A percentile compares a stretch with the other conserved stretches of the same genome.
phyloP scores from a whole-genome alignment of 2,797 vertebrate genomes.

The Coranthus polyacanthus region DNA sequence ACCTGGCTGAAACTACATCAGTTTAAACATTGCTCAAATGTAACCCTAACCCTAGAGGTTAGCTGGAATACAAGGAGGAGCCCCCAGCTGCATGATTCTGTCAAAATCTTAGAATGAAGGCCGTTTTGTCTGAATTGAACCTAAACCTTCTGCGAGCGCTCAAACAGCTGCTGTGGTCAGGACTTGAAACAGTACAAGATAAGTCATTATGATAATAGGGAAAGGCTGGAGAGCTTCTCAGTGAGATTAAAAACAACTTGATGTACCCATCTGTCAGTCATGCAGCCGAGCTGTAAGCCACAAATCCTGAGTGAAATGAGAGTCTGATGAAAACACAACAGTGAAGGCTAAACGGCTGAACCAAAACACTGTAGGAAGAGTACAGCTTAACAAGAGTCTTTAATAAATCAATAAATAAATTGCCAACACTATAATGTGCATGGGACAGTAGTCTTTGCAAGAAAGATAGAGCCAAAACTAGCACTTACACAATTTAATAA shows the following conservation, averaged over 20 bases:
- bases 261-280: conserved; percentile 46
- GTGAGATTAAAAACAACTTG: conserved; percentile 54
- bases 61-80: too few relatives aligned
- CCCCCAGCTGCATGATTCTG: too few relatives aligned
- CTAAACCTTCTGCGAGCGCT: conserved; percentile 17
- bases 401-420: too few relatives aligned
- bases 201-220: conserved; percentile 55
- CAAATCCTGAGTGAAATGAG: conserved; percentile 20
- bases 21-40: too few relatives aligned
- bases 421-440: too few relatives aligned
- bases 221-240: conserved; percentile 24
- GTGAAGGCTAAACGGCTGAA: not conserved
- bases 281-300: not conserved
- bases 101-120: not conserved
- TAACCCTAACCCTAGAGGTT: too few relatives aligned
- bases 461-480: too few relatives aligned
- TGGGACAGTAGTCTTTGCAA: too few relatives aligned
- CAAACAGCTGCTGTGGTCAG: not conserved
- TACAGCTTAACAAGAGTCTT: not conserved
- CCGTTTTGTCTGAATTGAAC: not conserved
- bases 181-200: conserved; percentile 21
- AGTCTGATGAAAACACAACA: not conserved
- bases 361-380: not conserved
- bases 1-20: too few relatives aligned
- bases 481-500: too few relatives aligned